These are phyloP conservation scores for Dryobates pubescens DNA, from an alignment of 2,797 vertebrate genomes.

Conservation along the genomic window DNA sequence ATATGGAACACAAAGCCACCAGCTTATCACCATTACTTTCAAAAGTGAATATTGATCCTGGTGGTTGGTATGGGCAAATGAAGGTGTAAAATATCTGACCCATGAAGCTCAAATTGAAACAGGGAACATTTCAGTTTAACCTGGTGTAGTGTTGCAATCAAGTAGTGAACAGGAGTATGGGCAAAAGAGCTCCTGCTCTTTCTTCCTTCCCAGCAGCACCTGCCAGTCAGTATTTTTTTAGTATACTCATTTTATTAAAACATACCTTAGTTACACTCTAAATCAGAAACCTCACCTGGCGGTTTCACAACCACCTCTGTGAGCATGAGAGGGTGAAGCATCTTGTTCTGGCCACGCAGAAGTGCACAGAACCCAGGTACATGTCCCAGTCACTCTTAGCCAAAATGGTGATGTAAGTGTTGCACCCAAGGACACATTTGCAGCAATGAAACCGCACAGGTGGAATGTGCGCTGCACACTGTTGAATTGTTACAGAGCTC, in stretches of 20 bases:
- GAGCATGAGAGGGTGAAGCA: neutral
- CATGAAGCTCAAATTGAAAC: neutral
- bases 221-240: neutral
- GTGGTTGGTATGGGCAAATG: neutral
- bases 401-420: neutral
- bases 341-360: neutral
- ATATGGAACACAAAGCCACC: neutral
- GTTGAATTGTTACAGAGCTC: neutral
- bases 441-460: neutral
- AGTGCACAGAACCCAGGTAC: neutral
- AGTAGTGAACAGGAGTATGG: neutral
- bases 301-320: neutral
- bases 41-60: neutral
- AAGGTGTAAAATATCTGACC: neutral
- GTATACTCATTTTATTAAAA: neutral
- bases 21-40: neutral
- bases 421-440: neutral
- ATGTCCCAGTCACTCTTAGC: neutral
- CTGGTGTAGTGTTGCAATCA: neutral
- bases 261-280: neutral
- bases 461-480: neutral
- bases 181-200: neutral
- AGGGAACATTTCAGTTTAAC: neutral
- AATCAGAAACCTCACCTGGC: neutral
- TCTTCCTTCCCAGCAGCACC: neutral